Percentiles rank a stretch among this genome's conserved stretches.
phyloP scores from a whole-genome alignment of 2,797 vertebrate species.

The Threskiornis aethiopicus region DNA sequence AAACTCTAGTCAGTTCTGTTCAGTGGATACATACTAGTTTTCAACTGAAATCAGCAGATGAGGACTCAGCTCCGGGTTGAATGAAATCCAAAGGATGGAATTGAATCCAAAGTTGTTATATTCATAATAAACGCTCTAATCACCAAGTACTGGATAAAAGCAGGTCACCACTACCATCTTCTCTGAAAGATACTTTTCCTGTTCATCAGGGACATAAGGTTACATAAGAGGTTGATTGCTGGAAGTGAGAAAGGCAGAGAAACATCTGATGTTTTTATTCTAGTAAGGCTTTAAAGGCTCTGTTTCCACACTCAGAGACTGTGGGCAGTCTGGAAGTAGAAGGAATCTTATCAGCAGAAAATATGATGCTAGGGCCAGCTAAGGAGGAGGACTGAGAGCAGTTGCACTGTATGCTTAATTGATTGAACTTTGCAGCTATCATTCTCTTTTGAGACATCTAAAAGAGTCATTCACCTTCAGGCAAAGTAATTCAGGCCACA shows the following conservation, averaged over 20 bases:
- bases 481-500: neutral
- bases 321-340: neutral
- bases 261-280: neutral
- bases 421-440: neutral
- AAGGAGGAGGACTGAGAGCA: neutral
- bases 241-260: neutral
- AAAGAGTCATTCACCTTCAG: neutral
- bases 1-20: neutral
- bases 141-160: neutral
- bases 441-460: neutral
- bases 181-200: neutral
- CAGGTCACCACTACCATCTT: neutral
- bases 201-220: neutral
- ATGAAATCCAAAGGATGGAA: neutral
- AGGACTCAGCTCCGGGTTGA: neutral
- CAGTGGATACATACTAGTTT: neutral
- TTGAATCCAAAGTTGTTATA: neutral
- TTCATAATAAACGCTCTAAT: neutral
- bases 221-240: neutral
- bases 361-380: neutral
- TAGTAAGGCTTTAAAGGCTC: neutral
- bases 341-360: neutral
- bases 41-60: neutral
- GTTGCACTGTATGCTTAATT: neutral
- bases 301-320: neutral